Conservation (phyloP, 2,888 invertebrate species). For the Himalopsyche tibetana region DNA sequence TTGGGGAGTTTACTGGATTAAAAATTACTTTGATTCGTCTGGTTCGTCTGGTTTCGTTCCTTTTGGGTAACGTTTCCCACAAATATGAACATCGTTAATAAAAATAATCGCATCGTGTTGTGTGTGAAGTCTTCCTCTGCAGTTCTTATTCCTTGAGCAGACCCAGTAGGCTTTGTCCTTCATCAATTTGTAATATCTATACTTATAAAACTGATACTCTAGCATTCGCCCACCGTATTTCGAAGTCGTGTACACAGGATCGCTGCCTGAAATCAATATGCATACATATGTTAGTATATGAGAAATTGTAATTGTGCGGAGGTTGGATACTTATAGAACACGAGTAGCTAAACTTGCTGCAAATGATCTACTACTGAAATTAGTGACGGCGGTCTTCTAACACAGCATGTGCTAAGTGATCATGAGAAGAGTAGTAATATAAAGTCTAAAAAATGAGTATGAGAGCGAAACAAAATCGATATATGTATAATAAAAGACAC, state of each 20-base stretch:
- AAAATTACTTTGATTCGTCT: not conserved
- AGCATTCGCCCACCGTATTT: not conserved
- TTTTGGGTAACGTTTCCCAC: not conserved
- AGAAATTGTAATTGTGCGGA: not conserved
- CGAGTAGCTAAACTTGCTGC: too few relatives aligned
- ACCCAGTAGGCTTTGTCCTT: slow-evolving; percentile 2
- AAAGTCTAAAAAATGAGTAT: too few relatives aligned
- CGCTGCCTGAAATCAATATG: not conserved
- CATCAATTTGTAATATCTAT: slow-evolving; percentile 14
- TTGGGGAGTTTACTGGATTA: too few relatives aligned
- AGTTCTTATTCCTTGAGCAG: slow-evolving; percentile 3
- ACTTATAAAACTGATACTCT: slow-evolving; percentile 28
- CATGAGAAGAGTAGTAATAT: too few relatives aligned
- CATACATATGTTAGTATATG: not conserved
- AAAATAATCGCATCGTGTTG: not conserved
- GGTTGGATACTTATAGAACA: too few relatives aligned
- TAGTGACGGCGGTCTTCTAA: too few relatives aligned
- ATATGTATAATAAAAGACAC: too few relatives aligned
- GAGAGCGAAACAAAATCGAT: too few relatives aligned
- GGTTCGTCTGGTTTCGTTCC: not conserved
- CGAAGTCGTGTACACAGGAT: not conserved
- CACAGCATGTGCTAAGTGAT: too few relatives aligned
- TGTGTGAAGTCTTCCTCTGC: slow-evolving; percentile 5
- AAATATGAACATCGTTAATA: slow-evolving; percentile 8
- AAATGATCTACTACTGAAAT: too few relatives aligned